A percentile compares a stretch with the other conserved stretches of the same genome.
Evolutionary conservation across 2,113 vertebrate genomes (phyloP).

Genomic region (Herpetotheres cachinnans): DNA sequence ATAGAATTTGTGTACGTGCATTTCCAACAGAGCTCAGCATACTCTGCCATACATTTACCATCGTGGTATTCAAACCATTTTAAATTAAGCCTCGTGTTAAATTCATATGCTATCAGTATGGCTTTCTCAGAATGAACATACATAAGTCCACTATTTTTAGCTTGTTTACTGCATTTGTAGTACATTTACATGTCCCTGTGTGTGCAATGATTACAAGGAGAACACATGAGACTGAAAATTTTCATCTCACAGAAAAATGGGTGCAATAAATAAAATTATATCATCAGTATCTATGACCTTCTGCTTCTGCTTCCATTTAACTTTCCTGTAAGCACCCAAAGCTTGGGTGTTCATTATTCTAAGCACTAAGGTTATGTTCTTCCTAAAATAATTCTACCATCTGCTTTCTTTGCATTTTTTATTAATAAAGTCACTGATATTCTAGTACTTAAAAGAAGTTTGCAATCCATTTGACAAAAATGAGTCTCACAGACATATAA

Average conservation of each 20-base stretch:
- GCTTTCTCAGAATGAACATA: neutral
- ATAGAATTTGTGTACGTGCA: neutral
- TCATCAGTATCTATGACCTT: neutral
- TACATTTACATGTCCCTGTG: neutral
- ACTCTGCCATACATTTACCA: neutral
- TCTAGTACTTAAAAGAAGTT: neutral
- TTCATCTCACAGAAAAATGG: neutral
- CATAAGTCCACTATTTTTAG: neutral
- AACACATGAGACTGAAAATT: neutral
- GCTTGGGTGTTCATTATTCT: neutral
- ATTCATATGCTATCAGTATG: neutral
- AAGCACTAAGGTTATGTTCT: neutral
- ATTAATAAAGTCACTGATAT: neutral
- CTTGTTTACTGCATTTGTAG: neutral
- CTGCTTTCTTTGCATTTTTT: neutral
- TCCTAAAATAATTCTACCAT: neutral
- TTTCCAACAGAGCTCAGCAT: neutral
- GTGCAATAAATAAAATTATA: neutral
- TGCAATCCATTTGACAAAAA: neutral
- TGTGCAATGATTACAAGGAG: neutral
- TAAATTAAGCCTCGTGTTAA: neutral
- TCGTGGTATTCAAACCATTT: neutral
- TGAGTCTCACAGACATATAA: neutral
- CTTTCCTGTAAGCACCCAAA: neutral
- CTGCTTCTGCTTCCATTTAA: neutral